Evolutionary conservation across 2,113 vertebrate species (phyloP), one percentile per base, ranked within the genome.

Genomic region (Bufo gargarizans): DNA sequence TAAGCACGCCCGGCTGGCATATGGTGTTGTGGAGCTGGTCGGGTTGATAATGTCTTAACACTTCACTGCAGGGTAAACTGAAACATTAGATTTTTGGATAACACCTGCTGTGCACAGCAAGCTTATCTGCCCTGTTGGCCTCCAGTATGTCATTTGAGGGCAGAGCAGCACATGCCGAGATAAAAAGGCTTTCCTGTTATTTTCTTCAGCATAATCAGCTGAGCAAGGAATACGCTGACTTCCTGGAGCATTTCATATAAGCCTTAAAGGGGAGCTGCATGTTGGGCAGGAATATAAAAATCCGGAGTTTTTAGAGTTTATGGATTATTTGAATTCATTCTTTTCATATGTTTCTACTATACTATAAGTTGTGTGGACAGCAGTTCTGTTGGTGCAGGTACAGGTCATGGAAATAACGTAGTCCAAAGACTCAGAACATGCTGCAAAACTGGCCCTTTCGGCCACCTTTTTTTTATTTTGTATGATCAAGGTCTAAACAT

Each of bases 151-250:
- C 55, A 81, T 33, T 14, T 82, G 11, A 22, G 81, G 61, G 2
- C 45, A 69, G 2, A 12, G 19, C 61, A 53, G 8, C 59, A 13
- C 43, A n/a, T 22, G 12, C 61, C 14, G 14, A 82, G 81, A 83
- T 83, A n/a, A 82, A 22, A 83, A 3, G 47, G 20, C 20, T 53
- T 49, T 83, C 61, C 81, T 83, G 81, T 83, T 82, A 49, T 65
- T 82, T 20, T 19, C 16, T 82, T 19, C 47, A 67, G 11, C 20
- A 10, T 53, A 50, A 17, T 16, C 17, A 5, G 59, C 80, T 82
- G 80, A 82, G 59, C n/a, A 65, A 82, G 80, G 45, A 43, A 53
- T 67, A 67, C 10, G 4, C n/a, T 22, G 5, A 6, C 45, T 4
- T 82, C 20, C 43, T 17, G 14, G 4, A 19, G 71, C 6, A 6